Conservation (phyloP, 2,113 vertebrate species). For the Dascyllus trimaculatus region DNA sequence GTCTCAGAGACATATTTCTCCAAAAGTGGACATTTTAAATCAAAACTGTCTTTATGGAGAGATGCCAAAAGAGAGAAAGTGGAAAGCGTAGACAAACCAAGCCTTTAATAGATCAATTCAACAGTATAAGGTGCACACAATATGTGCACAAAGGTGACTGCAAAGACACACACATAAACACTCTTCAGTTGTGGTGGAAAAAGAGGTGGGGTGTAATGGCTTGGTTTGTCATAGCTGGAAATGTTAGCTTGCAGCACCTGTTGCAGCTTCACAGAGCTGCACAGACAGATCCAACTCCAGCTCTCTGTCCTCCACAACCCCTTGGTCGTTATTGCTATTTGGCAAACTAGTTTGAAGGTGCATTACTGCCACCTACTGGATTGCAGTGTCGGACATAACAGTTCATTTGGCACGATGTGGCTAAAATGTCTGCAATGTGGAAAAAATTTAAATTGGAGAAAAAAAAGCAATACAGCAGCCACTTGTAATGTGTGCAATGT, state of each 20-base stretch:
- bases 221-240: constrained; percentile 47
- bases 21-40: not conserved
- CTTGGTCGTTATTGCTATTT: too few species aligned
- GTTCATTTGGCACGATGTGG: too few species aligned
- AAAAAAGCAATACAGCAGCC: too few species aligned
- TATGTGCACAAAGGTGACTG: not conserved
- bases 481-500: too few species aligned
- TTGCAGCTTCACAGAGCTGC: constrained; percentile 10
- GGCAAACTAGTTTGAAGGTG: too few species aligned
- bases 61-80: not conserved
- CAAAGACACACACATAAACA: not conserved
- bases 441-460: too few species aligned
- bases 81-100: not conserved
- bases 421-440: too few species aligned
- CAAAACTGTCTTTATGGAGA: not conserved
- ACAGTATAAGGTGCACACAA: not conserved
- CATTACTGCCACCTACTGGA: too few species aligned
- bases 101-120: not conserved
- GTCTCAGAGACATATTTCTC: not conserved
- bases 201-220: constrained; percentile 41
- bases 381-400: too few species aligned
- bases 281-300: constrained; percentile 22
- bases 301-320: not conserved
- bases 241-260: constrained; percentile 22
- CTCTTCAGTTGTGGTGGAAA: constrained; percentile 34